phyloP scores from a whole-genome alignment of 1,140 invertebrate genomes.

The Mycetomoellerius zeteki region DNA sequence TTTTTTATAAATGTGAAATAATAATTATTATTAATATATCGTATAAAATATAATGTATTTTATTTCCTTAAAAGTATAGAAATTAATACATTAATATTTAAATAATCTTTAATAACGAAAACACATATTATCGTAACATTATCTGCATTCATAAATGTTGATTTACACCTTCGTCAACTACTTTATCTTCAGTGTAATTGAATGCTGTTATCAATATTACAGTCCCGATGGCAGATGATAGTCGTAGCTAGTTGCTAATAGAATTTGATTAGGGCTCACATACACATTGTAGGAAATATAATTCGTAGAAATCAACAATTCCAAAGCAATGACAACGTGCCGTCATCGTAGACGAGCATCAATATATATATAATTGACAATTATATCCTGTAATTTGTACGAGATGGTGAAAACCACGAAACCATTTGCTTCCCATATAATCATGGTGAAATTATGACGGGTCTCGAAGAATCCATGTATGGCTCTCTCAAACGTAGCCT shows the following conservation, averaged over 20 bases:
- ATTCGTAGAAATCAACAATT: slow-evolving; percentile 38
- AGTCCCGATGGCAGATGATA: slow-evolving; percentile 19
- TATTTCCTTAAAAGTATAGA: background rate
- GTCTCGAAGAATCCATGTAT: slow-evolving; percentile 25
- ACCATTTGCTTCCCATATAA: slow-evolving; percentile 54
- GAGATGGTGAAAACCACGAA: slow-evolving; percentile 53
- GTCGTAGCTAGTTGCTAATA: slow-evolving; percentile 19
- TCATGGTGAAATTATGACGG: slow-evolving; percentile 43
- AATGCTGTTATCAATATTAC: slow-evolving; percentile 46
- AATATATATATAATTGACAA: slow-evolving; percentile 56
- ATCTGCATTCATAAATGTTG: background rate
- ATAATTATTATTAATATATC: background rate
- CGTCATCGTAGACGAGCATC: slow-evolving; percentile 6
- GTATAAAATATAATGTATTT: background rate
- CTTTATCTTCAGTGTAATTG: slow-evolving; percentile 22
- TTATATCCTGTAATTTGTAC: slow-evolving; percentile 37
- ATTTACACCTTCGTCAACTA: background rate
- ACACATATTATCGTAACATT: background rate
- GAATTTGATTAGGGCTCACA: slow-evolving; percentile 44
- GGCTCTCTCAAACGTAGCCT: slow-evolving; percentile 35
- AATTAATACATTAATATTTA: background rate
- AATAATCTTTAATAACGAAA: background rate
- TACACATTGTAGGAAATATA: slow-evolving; percentile 1
- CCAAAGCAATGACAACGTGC: slow-evolving; percentile 5
- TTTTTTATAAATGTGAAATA: slow-evolving; percentile 1